Evolutionary conservation across 2,888 invertebrate species (phyloP), one percentile per base, ranked within the genome.

Genomic region (Tryphoninae sp.): DNA sequence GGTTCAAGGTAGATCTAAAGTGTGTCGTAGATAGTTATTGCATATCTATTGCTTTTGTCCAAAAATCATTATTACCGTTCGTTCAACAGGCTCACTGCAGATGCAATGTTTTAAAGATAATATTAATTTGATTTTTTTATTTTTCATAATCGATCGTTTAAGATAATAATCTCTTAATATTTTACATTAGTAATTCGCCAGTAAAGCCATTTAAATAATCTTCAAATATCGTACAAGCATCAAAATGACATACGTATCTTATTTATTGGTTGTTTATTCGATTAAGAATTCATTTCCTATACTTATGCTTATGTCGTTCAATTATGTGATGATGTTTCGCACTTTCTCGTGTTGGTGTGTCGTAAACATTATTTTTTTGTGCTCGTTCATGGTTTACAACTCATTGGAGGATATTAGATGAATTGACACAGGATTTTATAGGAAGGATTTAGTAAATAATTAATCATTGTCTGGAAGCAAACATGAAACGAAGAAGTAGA

Each of bases 1-100:
- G 77, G 81, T 75, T 84, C 51, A 53, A 26, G 71, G 82, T 84
- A 84, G 83, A 85, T 81, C 76, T 81, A 82, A 69, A 83, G 86
- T 87, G 88, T 88, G 88, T 84, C 68, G 88, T 89, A 88, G 87
- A 84, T 88, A 87, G 84, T 80, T 84, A 82, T 80, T 84, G 84
- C 86, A 80, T 87, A 85, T 84, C 86, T 84, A 85, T 85, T 84
- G 86, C 86, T 86, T 86, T 81, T 78, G 62, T 75, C 13, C 42
- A 11, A 11, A 22, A 8, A 72, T 74, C 58, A 53, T 51, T 33
- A 33, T 33, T 33, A 33, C 6, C 33, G 33, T 7, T 33, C 33
- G 33, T 33, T 33, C 1, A 33, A 33, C 33, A 33, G 33, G 6
- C 33, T 33, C 33, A 33, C 33, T 4, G 33, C 33, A 33, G 33